Base-by-base conservation (phyloP, 2,797 vertebrate genomes). In the Amniataba percoides region DNA sequence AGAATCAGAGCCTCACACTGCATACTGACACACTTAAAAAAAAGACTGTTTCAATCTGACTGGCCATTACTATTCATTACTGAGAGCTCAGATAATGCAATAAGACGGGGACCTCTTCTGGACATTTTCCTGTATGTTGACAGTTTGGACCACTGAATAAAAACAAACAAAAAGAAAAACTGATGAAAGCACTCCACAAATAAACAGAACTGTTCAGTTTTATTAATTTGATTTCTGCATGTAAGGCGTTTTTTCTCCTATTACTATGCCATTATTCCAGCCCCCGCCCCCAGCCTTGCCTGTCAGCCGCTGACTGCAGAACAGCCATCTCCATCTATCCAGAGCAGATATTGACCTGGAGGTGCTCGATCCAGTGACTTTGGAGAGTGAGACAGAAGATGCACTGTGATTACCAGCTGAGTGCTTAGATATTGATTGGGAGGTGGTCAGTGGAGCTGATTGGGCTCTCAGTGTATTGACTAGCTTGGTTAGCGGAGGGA, bases 381-480 rank as follows among this genome's bases (percentile, higher is more conserved):
- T 81, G 79, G 75, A 85, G 86, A 63, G 71, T 8, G 79, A 62
- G 58, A 55, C 36, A 77, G 77, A 80, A 82, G 80, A 85, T 68
- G 85, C 73, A 51, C 59, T 80, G 85, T 77, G 87, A 93, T 89
- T 88, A 87, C 74, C 77, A 87, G 87, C 75, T 51, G 83, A 89
- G 89, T 87, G 84, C 69, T 53, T 61, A 57, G 52, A n/a, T 90
- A 93, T 93, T 86, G 93, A 93, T 92, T 55, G 52, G 75, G 71
- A 74, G 83, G 74, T 77, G 82, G 90, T 93, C 90, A 81, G 85
- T 67, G 42, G 77, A 88, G 85, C 90, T 88, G 84, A 93, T 85
- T 89, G 83, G 87, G 61, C 81, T 84, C 84, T 77, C 75, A 36
- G 78, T 12, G 48, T 83, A 93, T 92, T 74, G 90, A 93, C 73